A percentile compares a stretch with the other conserved stretches of the same genome.
Conservation (phyloP, 2,113 vertebrate species). For the Nibea coibor region DNA sequence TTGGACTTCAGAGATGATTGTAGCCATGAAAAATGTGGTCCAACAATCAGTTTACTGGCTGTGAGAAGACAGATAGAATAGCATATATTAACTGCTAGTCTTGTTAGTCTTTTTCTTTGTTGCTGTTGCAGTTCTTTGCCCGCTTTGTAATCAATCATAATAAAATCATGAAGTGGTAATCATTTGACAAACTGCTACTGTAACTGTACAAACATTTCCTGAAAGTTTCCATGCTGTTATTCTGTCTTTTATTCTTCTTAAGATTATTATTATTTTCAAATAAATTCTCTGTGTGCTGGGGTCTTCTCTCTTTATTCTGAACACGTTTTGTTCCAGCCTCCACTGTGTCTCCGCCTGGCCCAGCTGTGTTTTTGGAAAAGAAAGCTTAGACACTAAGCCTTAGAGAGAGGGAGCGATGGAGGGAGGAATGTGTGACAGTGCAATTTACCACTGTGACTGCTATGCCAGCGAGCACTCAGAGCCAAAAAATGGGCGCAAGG, state of each 20-base stretch:
- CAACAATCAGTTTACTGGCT: background rate
- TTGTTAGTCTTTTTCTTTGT: conserved; percentile 7
- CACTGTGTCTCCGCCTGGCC: conserved; percentile 20
- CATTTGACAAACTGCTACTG: background rate
- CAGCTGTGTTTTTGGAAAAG: conserved; percentile 62
- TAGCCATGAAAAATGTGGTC: background rate
- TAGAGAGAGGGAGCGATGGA: conserved; percentile 35
- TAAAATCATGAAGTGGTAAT: background rate
- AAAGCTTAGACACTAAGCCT: conserved; percentile 1
- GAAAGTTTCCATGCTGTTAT: background rate
- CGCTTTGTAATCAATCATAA: background rate
- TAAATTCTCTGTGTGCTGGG: background rate
- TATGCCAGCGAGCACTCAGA: conserved; percentile 49
- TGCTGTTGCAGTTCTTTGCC: background rate
- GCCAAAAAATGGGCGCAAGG: conserved; percentile 47
- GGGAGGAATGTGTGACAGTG: conserved; percentile 44
- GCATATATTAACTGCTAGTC: background rate
- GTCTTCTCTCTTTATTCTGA: conserved; percentile 49
- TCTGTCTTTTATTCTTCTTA: background rate
- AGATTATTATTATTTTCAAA: background rate
- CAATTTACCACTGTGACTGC: conserved; percentile 44
- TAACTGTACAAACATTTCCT: background rate
- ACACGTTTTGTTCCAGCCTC: conserved; percentile 32
- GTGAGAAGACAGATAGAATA: background rate
- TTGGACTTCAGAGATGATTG: background rate